phyloP scores from a whole-genome alignment of 2,113 vertebrate species.

The Pseudopipra pipra region DNA sequence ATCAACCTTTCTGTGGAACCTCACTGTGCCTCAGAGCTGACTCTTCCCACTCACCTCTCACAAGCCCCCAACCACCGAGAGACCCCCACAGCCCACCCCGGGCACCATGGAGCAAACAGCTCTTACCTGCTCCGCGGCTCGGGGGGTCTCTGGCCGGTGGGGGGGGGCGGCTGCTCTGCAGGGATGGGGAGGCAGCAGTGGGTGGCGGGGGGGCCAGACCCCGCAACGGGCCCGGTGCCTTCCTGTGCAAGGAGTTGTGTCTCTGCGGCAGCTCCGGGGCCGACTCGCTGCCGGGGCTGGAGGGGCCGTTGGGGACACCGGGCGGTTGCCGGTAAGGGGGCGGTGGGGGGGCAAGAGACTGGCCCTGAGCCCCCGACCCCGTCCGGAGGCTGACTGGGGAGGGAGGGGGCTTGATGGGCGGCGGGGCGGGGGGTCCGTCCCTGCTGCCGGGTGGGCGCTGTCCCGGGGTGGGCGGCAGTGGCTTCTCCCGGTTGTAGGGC shows the following conservation, averaged over 20 bases:
- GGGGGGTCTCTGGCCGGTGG: slow-evolving; percentile 81
- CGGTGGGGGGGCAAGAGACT: slow-evolving; percentile 79
- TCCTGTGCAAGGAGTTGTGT: slow-evolving; percentile 93
- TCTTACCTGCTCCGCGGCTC: slow-evolving; percentile 80
- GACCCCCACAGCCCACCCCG: accelerated
- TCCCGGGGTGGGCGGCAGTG: slow-evolving; percentile 79
- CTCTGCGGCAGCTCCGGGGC: slow-evolving; percentile 93
- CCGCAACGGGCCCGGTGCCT: slow-evolving; percentile 67
- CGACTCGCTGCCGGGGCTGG: slow-evolving; percentile 78
- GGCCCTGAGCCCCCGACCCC: slow-evolving; percentile 70
- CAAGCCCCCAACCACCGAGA: neutral
- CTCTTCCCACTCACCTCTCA: neutral
- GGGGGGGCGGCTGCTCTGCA: slow-evolving; percentile 76
- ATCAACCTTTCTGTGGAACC: neutral
- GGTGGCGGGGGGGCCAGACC: slow-evolving; percentile 76
- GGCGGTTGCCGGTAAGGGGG: slow-evolving; percentile 89
- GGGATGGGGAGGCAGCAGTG: slow-evolving; percentile 71
- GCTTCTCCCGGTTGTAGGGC: slow-evolving; percentile 77
- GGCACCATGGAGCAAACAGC: accelerated
- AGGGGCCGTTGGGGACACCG: slow-evolving; percentile 83
- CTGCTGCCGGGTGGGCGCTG: slow-evolving; percentile 73
- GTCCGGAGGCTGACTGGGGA: slow-evolving; percentile 78
- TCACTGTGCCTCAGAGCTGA: accelerated
- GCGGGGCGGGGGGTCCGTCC: slow-evolving; percentile 75
- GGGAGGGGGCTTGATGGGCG: slow-evolving; percentile 76